These are phyloP conservation scores for Cherax destructor DNA, from an alignment of 1,140 invertebrate species.

Conservation along the genomic window DNA sequence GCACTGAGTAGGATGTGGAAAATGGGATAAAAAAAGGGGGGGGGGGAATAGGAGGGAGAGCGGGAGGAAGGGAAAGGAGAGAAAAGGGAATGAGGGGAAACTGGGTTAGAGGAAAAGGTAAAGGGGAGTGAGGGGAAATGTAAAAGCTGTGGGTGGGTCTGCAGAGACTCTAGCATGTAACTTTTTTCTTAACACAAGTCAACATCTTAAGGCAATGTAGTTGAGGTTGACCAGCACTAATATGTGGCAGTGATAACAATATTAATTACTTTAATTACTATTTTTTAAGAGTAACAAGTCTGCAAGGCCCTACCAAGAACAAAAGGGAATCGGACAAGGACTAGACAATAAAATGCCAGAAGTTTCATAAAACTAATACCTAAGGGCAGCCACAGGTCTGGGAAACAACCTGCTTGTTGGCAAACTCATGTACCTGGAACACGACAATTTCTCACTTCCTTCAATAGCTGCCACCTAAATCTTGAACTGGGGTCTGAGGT, in stretches of 20 bases:
- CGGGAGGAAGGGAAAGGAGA: neutral
- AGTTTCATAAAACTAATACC: constrained; percentile 10
- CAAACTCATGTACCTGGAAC: neutral
- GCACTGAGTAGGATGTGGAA: neutral
- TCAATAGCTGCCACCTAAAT: neutral
- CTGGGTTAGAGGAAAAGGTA: too few relatives aligned
- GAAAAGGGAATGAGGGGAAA: too few relatives aligned
- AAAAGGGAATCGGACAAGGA: constrained; percentile 42
- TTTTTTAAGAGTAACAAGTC: neutral
- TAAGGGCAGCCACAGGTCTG: neutral
- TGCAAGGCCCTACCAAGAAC: neutral
- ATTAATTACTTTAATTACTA: neutral
- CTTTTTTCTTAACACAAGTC: neutral
- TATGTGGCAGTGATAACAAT: neutral
- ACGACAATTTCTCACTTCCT: neutral
- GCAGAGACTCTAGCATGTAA: neutral
- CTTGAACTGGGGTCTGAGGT: too few relatives aligned
- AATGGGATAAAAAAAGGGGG: neutral
- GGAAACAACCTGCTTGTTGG: neutral
- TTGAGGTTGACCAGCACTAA: neutral
- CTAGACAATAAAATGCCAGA: constrained; percentile 63
- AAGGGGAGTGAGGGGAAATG: too few relatives aligned
- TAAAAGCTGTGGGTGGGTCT: neutral
- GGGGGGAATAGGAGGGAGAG: neutral
- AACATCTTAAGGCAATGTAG: neutral